Evolutionary conservation across 2,888 invertebrate species (phyloP), one percentile per base, ranked within the genome.

Genomic region (Polyploca ridens): DNA sequence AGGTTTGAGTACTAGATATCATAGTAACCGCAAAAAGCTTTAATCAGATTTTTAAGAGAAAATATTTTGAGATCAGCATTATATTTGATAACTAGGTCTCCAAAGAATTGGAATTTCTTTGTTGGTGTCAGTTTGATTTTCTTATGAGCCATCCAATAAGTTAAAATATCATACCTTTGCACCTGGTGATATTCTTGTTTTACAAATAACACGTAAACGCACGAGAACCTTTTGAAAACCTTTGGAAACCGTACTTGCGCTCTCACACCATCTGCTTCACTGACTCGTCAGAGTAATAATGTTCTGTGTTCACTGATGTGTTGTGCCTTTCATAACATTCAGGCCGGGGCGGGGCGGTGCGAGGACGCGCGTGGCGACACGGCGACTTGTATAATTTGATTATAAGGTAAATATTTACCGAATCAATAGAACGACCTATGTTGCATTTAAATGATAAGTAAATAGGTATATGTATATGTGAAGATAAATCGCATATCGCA

Each of bases 391-490:
- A 19, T 54, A 54, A 54, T 54, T 54, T 54, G 19, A 54, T 54
- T 54, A 54, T 19, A 7, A 54, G 49, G 49, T 41, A 49, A 54
- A 54, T 54, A 54, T 54, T 19, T 54, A n/a, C 54, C 54, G 19
- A 54, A 19, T 19, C 54, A 49, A 46, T 46, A 46, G 14, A 14
- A 46, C 44, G 44, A 11, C n/a, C 46, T 46, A 46, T 13, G 46
- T 46, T 5, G 27, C 27, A 27, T 27, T 27, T 27, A 27, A 27
- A 27, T 27, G 27, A 27, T 27, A 27, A 27, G 27, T 27, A 27
- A 27, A 27, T 27, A 27, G 27, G 27, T 2, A 27, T 27, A 27
- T 1, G 27, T 27, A 27, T 27, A 27, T 27, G 27, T 27, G 27
- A 27, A 27, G 27, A 27, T 27, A 27, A 27, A 27, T 27, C 27